These are phyloP conservation scores for Sebastiscus tertius DNA, from an alignment of 2,797 vertebrate genomes.

Conservation along the genomic window DNA sequence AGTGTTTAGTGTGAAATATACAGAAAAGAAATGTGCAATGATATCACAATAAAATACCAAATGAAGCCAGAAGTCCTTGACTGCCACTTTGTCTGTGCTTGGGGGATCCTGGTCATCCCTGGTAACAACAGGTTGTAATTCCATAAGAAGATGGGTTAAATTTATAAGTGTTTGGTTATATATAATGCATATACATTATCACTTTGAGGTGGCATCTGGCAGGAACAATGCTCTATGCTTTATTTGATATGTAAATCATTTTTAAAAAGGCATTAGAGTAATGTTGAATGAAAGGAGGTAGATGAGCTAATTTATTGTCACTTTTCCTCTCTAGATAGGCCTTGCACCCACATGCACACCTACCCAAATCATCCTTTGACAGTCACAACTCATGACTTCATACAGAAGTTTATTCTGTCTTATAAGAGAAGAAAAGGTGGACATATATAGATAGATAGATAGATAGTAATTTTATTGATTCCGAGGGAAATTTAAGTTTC, in stretches of 20 bases:
- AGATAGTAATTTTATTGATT: too few species aligned
- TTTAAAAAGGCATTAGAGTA: background rate
- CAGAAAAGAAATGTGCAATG: background rate
- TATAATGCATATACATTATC: background rate
- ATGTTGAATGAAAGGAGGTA: background rate
- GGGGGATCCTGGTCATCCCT: background rate
- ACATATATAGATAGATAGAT: background rate
- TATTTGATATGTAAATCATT: background rate
- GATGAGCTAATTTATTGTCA: background rate
- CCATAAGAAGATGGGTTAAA: background rate
- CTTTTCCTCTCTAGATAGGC: background rate
- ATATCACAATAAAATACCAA: conserved; percentile 15
- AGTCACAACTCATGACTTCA: background rate
- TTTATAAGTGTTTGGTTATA: background rate
- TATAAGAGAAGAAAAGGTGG: background rate
- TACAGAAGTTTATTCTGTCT: background rate
- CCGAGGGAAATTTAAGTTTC: too few species aligned
- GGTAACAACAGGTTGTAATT: background rate
- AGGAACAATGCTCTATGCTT: background rate
- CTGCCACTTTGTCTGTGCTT: background rate
- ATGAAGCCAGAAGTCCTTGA: background rate
- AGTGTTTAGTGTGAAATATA: background rate
- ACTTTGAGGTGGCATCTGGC: background rate
- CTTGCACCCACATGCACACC: background rate
- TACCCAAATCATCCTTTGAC: background rate